Percentiles rank a stretch among this genome's conserved stretches.
Evolutionary conservation across 2,113 vertebrate species (phyloP).

Genomic region (Trogon melanurus): DNA sequence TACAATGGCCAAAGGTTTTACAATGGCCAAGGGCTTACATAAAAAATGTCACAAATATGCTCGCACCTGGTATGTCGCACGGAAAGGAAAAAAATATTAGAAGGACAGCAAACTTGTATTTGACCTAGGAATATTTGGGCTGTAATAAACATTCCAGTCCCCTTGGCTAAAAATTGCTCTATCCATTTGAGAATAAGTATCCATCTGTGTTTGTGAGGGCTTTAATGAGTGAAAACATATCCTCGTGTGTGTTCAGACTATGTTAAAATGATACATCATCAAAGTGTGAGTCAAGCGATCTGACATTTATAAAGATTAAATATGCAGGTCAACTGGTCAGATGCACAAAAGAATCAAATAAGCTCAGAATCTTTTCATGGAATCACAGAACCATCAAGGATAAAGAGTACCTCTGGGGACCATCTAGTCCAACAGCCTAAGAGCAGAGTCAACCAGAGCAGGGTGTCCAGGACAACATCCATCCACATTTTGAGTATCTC

Average conservation of each 20-base stretch:
- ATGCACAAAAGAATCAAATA: neutral
- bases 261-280: neutral
- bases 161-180: neutral
- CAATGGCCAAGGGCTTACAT: neutral
- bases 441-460: too few relatives aligned
- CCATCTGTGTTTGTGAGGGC: neutral
- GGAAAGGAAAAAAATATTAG: neutral
- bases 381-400: too few relatives aligned
- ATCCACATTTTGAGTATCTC: too few relatives aligned
- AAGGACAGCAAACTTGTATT: neutral
- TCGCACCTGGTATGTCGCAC: neutral
- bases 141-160: neutral
- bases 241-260: neutral
- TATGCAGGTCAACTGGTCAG: neutral
- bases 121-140: neutral
- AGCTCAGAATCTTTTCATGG: neutral
- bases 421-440: too few relatives aligned
- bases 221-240: neutral
- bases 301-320: neutral
- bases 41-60: neutral
- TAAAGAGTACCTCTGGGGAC: too few relatives aligned
- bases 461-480: too few relatives aligned
- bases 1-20: neutral
- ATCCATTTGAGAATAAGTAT: neutral
- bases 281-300: neutral